These are phyloP conservation scores for Drosophila seclusa DNA, from an alignment of 2,888 invertebrate species.

Conservation along the genomic window DNA sequence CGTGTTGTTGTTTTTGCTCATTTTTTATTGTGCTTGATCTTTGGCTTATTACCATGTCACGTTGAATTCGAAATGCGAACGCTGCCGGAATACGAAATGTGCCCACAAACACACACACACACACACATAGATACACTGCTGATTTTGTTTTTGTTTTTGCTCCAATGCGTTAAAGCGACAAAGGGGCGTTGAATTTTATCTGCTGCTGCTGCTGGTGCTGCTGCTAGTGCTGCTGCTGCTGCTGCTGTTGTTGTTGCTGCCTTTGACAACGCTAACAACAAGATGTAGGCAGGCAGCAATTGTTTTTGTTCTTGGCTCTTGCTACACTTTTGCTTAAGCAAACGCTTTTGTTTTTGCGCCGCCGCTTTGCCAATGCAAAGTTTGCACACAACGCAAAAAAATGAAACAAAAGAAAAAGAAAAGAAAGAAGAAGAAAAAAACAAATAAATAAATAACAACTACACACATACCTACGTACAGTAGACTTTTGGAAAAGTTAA, in stretches of 20 bases:
- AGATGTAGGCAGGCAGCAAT: slow-evolving; percentile 43
- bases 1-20: slow-evolving; percentile 40
- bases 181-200: slow-evolving; percentile 67
- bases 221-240: background rate
- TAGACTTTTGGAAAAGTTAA: background rate
- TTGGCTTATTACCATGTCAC: slow-evolving; percentile 83
- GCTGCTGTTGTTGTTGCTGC: slow-evolving; percentile 21
- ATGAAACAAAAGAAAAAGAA: slow-evolving; percentile 17
- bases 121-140: slow-evolving; percentile 9
- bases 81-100: slow-evolving; percentile 64
- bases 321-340: slow-evolving; percentile 51
- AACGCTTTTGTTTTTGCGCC: slow-evolving; percentile 31
- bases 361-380: slow-evolving; percentile 54
- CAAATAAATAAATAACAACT: slow-evolving; percentile 6
- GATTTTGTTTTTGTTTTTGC: slow-evolving; percentile 31
- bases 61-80: slow-evolving; percentile 73
- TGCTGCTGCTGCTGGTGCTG: slow-evolving; percentile 10
- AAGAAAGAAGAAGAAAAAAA: slow-evolving; percentile 26
- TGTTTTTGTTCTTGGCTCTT: slow-evolving; percentile 22
- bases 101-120: slow-evolving; percentile 26
- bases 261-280: slow-evolving; percentile 59
- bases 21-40: slow-evolving; percentile 81
- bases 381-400: slow-evolving; percentile 37
- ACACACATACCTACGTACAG: background rate
- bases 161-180: slow-evolving; percentile 67